These are phyloP conservation scores for Atta cephalotes DNA, from an alignment of 1,140 invertebrate genomes.

Conservation along the genomic window DNA sequence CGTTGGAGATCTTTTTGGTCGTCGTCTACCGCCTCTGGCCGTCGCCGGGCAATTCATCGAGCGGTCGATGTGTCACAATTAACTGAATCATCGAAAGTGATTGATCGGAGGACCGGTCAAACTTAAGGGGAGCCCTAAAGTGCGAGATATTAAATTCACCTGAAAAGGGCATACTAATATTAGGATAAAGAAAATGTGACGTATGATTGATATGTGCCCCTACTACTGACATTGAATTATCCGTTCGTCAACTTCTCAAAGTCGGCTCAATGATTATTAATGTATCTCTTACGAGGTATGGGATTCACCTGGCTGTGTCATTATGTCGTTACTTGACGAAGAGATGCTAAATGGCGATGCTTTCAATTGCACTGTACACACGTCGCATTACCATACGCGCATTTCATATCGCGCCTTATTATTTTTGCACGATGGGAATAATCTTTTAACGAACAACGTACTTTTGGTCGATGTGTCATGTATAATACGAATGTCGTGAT, in stretches of 20 bases:
- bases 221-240: not conserved
- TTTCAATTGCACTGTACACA: not conserved
- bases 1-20: conserved; percentile 52
- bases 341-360: not conserved
- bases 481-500: conserved; percentile 27
- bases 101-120: conserved; percentile 45
- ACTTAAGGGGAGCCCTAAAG: not conserved
- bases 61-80: conserved; percentile 53
- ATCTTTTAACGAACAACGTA: conserved; percentile 41
- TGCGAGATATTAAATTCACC: conserved; percentile 50
- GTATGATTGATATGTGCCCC: conserved; percentile 36
- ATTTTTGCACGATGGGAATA: not conserved
- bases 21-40: conserved; percentile 32
- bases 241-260: not conserved
- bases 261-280: conserved; percentile 48
- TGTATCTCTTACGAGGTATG: not conserved
- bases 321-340: conserved; percentile 19
- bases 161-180: conserved; percentile 19
- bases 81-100: conserved; percentile 59
- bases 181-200: conserved; percentile 37
- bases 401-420: not conserved
- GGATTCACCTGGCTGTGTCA: conserved; percentile 12
- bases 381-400: conserved; percentile 3
- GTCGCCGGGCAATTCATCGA: conserved; percentile 42
- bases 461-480: conserved; percentile 36